Evolutionary conservation across 2,888 invertebrate genomes (phyloP).

Genomic region (Hyposoter didymator): DNA sequence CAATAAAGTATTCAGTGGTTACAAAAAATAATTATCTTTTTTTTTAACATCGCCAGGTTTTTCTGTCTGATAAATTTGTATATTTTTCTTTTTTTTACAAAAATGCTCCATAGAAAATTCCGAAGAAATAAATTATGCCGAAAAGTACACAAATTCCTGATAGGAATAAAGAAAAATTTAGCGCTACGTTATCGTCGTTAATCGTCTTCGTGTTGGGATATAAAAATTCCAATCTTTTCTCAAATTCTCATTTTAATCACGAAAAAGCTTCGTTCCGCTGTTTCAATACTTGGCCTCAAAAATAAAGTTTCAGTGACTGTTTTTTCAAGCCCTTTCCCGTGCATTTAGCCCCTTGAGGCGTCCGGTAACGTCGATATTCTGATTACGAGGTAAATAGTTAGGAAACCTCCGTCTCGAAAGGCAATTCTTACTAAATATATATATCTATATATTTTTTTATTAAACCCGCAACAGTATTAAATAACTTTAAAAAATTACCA

Average conservation of each 20-base stretch:
- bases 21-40: constrained; percentile 69
- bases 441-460: constrained; percentile 7
- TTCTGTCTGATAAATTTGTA: not conserved
- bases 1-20: constrained; percentile 82
- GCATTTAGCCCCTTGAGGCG: not conserved
- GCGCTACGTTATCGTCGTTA: not conserved
- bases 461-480: constrained; percentile 15
- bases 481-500: constrained; percentile 7
- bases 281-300: not conserved
- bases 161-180: not conserved
- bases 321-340: not conserved
- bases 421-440: not conserved
- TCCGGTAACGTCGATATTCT: not conserved
- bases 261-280: not conserved
- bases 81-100: not conserved
- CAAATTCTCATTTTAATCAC: not conserved
- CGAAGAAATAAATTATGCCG: not conserved
- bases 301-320: not conserved
- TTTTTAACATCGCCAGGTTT: not conserved
- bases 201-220: not conserved
- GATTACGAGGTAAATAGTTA: not conserved
- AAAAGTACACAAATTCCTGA: not conserved
- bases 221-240: not conserved
- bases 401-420: not conserved
- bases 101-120: not conserved